Percentiles rank a stretch among this genome's conserved stretches.
Conservation (phyloP, 2,113 vertebrate species). For the Oryzias curvinotus region DNA sequence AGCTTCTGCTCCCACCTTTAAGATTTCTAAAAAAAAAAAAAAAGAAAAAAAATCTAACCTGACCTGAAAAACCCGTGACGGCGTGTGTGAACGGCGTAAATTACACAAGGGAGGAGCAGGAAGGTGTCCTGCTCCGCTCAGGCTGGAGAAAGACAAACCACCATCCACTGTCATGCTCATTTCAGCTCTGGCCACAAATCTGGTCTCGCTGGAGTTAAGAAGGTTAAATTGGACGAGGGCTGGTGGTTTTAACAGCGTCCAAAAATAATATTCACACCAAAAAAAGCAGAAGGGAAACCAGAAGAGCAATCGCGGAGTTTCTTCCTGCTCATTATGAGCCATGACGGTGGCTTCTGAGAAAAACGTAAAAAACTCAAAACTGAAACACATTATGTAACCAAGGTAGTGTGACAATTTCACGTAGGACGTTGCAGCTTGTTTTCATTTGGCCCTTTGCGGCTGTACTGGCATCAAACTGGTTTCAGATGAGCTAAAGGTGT, state of each 20-base stretch:
- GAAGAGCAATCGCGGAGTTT: constrained; percentile 5
- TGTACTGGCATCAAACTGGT: too few relatives aligned
- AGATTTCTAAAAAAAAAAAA: constrained; percentile 38
- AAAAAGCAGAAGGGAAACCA: constrained; percentile 47
- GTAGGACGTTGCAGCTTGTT: background rate
- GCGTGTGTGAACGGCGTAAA: constrained; percentile 13
- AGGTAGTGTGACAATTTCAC: background rate
- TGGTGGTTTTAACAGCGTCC: constrained; percentile 21
- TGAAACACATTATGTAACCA: constrained; percentile 13
- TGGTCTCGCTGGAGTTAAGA: background rate
- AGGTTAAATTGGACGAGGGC: constrained; percentile 3
- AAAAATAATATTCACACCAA: background rate
- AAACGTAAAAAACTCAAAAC: constrained; percentile 26
- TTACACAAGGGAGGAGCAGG: constrained; percentile 52
- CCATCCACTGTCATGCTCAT: background rate
- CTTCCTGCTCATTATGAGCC: background rate
- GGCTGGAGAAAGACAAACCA: constrained; percentile 2
- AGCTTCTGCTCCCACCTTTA: constrained; percentile 40
- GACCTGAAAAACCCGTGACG: constrained; percentile 66
- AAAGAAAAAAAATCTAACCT: constrained; percentile 43
- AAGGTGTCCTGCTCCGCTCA: background rate
- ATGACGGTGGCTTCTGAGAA: background rate
- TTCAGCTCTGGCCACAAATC: background rate
- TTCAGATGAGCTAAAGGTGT: too few relatives aligned
- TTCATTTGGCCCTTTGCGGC: too few relatives aligned